These are phyloP conservation scores for Anguilla obscura DNA, from an alignment of 2,797 vertebrate species.

Conservation along the genomic window DNA sequence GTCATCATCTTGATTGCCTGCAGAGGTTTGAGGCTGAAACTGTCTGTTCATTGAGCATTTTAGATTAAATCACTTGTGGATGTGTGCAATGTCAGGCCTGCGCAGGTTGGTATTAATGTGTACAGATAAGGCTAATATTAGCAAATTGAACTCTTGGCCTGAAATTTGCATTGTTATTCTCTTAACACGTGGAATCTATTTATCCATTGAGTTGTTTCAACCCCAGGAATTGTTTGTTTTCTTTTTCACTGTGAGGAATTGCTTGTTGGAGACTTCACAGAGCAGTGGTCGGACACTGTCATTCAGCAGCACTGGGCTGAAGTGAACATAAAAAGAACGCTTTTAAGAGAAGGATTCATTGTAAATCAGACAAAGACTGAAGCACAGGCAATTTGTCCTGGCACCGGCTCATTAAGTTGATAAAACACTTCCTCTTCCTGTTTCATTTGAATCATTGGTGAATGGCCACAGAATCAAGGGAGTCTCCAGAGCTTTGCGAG, in stretches of 20 bases:
- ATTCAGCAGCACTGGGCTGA: background rate
- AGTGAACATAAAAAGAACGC: background rate
- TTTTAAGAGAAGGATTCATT: constrained; percentile 13
- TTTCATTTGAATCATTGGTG: constrained; percentile 10
- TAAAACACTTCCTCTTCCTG: constrained; percentile 21
- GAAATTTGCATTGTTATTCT: background rate
- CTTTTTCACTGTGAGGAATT: background rate
- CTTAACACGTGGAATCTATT: background rate
- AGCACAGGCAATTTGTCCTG: constrained; percentile 21
- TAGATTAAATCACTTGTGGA: background rate
- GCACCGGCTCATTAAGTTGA: constrained; percentile 17
- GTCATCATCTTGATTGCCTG: background rate
- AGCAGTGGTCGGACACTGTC: background rate
- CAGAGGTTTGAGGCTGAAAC: background rate
- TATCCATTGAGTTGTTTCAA: background rate
- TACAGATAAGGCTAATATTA: background rate
- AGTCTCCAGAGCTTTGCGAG: background rate
- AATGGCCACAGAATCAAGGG: background rate
- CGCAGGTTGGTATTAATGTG: background rate
- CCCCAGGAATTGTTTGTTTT: background rate
- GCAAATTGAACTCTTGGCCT: background rate
- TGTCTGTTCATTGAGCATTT: background rate
- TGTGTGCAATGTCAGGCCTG: background rate
- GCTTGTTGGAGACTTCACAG: background rate
- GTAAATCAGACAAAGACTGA: constrained; percentile 22